A percentile compares a stretch with the other conserved stretches of the same genome.
phyloP scores from a whole-genome alignment of 2,888 invertebrate species.

The Anaspis maculata region DNA sequence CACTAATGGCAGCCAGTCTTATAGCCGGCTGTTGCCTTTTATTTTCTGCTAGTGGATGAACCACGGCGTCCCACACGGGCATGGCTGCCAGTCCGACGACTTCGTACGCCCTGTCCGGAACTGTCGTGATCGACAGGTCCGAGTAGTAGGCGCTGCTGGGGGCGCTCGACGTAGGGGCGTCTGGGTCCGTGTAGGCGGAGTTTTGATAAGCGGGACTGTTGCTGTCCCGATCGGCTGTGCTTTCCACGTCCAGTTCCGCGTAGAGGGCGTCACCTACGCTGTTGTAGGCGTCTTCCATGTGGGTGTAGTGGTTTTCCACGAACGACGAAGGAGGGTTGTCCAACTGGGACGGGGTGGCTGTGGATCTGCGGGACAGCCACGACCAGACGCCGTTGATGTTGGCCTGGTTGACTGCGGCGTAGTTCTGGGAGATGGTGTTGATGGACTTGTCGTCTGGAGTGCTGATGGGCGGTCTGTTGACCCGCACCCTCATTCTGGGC shows the following conservation, averaged over 20 bases:
- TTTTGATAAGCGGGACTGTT: conserved; percentile 60
- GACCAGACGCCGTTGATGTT: conserved; percentile 37
- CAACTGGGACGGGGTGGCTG: conserved; percentile 39
- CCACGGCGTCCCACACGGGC: conserved; percentile 42
- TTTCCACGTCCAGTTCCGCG: conserved; percentile 59
- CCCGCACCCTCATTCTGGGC: too few relatives aligned
- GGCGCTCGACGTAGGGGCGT: conserved; percentile 52
- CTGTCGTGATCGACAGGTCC: conserved; percentile 53
- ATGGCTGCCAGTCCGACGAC: conserved; percentile 49
- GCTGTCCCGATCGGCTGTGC: conserved; percentile 30
- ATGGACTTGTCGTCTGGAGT: conserved; percentile 36
- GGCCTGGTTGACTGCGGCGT: conserved; percentile 19
- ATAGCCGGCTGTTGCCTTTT: conserved; percentile 6
- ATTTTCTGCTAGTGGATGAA: too few relatives aligned
- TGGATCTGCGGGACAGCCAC: conserved; percentile 34
- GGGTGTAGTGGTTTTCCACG: conserved; percentile 64
- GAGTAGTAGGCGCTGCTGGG: conserved; percentile 71
- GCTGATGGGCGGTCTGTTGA: conserved; percentile 32
- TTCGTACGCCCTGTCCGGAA: conserved; percentile 51
- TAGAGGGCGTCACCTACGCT: conserved; percentile 56
- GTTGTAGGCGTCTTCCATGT: conserved; percentile 57
- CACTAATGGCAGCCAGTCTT: conserved; percentile 49
- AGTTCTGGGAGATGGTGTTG: conserved; percentile 27
- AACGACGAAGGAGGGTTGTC: conserved; percentile 46
- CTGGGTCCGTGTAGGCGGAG: conserved; percentile 55